A percentile compares a stretch with the other conserved stretches of the same genome.
Evolutionary conservation across 2,888 invertebrate genomes (phyloP).

Genomic region (Thera britannica): DNA sequence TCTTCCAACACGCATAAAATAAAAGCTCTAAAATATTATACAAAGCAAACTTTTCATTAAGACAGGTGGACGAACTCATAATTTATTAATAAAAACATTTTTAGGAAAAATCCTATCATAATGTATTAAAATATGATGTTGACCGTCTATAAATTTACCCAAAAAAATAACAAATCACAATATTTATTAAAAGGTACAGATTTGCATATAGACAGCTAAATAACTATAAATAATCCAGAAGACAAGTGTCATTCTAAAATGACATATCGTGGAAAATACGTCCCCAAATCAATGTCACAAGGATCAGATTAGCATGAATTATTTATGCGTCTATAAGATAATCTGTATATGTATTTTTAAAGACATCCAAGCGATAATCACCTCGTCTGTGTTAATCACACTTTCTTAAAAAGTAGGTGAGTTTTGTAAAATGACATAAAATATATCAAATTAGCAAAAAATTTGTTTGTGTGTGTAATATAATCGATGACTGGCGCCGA

Average conservation of each 20-base stretch:
- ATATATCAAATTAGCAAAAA: constrained; percentile 41
- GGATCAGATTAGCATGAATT: constrained; percentile 36
- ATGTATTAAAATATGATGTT: constrained; percentile 8
- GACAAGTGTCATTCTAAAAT: constrained; percentile 42
- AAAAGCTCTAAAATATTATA: background rate
- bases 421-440: constrained; percentile 36
- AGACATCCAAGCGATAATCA: constrained; percentile 25
- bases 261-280: constrained; percentile 44
- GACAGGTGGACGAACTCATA: background rate
- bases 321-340: constrained; percentile 20
- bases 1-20: background rate
- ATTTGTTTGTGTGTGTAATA: constrained; percentile 26
- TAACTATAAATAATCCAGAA: constrained; percentile 43
- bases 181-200: constrained; percentile 28
- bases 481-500: constrained; percentile 34
- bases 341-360: constrained; percentile 24
- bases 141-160: constrained; percentile 23
- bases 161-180: constrained; percentile 26
- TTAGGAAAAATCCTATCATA: background rate
- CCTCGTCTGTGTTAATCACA: constrained; percentile 33
- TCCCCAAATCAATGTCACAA: constrained; percentile 32
- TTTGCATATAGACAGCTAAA: constrained; percentile 29
- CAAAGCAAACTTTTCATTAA: background rate
- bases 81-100: background rate
- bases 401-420: constrained; percentile 31